Conservation (phyloP, 92 coral and sea anemone genomes). For the Plumapathes pennacea region DNA sequence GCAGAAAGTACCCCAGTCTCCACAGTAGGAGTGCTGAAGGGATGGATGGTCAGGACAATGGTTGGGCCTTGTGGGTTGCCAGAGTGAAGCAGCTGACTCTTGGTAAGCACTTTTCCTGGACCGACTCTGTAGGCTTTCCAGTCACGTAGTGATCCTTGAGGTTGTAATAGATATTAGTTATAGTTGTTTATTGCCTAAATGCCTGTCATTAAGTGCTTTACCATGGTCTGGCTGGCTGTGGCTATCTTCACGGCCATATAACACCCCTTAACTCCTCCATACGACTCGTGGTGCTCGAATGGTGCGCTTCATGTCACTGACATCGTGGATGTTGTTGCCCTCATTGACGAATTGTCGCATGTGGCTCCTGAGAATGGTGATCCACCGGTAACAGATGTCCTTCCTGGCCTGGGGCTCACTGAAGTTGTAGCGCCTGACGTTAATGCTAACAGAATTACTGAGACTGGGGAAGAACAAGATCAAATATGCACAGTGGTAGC, state of each 20-base stretch:
- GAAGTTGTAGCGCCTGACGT: not conserved
- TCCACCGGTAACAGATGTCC: not conserved
- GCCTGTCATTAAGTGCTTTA: conserved; percentile 1
- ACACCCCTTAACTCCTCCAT: conserved; percentile 17
- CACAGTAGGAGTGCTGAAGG: not conserved
- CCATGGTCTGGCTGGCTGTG: not conserved
- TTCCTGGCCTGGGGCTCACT: conserved; percentile 1
- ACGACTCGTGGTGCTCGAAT: not conserved
- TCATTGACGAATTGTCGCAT: conserved; percentile 2
- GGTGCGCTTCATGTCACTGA: not conserved
- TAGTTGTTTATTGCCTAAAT: conserved; percentile 5
- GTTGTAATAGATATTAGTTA: too few relatives aligned
- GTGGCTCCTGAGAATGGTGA: not conserved
- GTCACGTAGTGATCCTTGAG: not conserved
- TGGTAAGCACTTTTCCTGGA: conserved; percentile 1
- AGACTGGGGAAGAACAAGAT: too few relatives aligned
- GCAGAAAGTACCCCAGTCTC: not conserved
- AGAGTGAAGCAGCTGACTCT: not conserved
- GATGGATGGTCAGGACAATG: not conserved
- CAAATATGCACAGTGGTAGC: too few relatives aligned
- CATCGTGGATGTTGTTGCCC: conserved; percentile 7
- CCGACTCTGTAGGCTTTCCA: conserved; percentile 12
- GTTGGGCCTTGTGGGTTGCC: not conserved
- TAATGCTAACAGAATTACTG: too few relatives aligned
- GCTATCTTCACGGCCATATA: not conserved